phyloP scores from a whole-genome alignment of 2,888 invertebrate species.

The Hyalella azteca region DNA sequence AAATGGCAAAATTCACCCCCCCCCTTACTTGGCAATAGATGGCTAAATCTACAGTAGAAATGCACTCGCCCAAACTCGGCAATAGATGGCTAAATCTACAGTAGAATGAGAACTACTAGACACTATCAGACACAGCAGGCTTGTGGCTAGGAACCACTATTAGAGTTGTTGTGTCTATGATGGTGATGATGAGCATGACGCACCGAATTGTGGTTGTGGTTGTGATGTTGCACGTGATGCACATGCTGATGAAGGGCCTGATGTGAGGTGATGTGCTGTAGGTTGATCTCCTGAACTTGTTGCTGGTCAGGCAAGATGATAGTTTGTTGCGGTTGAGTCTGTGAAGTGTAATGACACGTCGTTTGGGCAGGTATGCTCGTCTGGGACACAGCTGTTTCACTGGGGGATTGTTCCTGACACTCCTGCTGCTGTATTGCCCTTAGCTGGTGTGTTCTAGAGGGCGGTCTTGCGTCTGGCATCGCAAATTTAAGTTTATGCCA shows the following conservation, averaged over 20 bases:
- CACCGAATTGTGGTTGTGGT: constrained; percentile 1
- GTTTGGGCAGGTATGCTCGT: background rate
- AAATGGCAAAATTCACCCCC: background rate
- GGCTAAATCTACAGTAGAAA: background rate
- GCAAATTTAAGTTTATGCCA: constrained; percentile 91
- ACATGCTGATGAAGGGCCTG: constrained; percentile 15
- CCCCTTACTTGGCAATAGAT: background rate
- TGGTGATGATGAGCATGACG: constrained; percentile 39
- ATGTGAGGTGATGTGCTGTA: constrained; percentile 35
- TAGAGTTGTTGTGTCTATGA: constrained; percentile 32
- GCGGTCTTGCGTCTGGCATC: constrained; percentile 71
- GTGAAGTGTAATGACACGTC: background rate
- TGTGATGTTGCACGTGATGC: constrained; percentile 25
- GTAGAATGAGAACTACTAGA: background rate
- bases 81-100: background rate
- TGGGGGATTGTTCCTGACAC: constrained; percentile 39
- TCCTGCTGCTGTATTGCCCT: constrained; percentile 49
- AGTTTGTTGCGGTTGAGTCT: background rate
- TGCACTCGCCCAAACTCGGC: background rate
- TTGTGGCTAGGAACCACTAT: constrained; percentile 1
- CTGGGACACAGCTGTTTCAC: background rate
- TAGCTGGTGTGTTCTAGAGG: constrained; percentile 51
- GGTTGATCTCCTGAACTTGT: background rate
- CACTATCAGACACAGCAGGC: too few relatives aligned
- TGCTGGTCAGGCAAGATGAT: constrained; percentile 30